A percentile compares a stretch with the other conserved stretches of the same genome.
Evolutionary conservation across 2,113 vertebrate species (phyloP).

Genomic region (Synodontis membranacea): DNA sequence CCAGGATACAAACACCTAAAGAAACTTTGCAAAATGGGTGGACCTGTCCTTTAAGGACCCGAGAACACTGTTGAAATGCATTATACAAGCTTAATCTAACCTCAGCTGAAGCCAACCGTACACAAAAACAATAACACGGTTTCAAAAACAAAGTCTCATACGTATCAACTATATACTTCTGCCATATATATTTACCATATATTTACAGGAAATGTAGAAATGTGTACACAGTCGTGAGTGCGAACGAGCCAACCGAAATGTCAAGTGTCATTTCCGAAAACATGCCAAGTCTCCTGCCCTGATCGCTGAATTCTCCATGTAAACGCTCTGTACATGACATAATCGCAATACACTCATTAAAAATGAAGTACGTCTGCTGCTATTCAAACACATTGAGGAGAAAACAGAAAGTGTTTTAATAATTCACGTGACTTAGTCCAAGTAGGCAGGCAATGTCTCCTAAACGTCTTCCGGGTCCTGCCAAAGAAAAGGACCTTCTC

Average conservation of each 20-base stretch:
- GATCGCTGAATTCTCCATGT: slow-evolving; percentile 75
- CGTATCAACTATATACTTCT: slow-evolving; percentile 62
- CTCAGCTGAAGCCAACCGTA: slow-evolving; percentile 62
- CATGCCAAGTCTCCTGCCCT: slow-evolving; percentile 69
- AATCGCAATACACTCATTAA: slow-evolving; percentile 48
- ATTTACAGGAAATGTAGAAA: slow-evolving; percentile 71
- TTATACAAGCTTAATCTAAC: slow-evolving; percentile 64
- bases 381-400: slow-evolving; percentile 54
- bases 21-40: slow-evolving; percentile 8
- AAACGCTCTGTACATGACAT: slow-evolving; percentile 73
- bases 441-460: slow-evolving; percentile 42
- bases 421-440: slow-evolving; percentile 33
- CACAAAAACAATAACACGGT: slow-evolving; percentile 60
- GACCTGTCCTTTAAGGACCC: slow-evolving; percentile 49
- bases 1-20: neutral
- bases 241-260: slow-evolving; percentile 60
- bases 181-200: slow-evolving; percentile 66
- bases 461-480: slow-evolving; percentile 34
- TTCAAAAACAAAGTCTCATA: slow-evolving; percentile 54
- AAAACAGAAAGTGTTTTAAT: slow-evolving; percentile 42
- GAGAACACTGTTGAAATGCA: slow-evolving; percentile 62
- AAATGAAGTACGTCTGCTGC: slow-evolving; percentile 31
- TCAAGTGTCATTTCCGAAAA: slow-evolving; percentile 73
- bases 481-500: slow-evolving; percentile 20
- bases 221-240: slow-evolving; percentile 65